Percentiles rank a stretch among this genome's conserved stretches.
These are phyloP conservation scores for Colletes collaris DNA, from an alignment of 2,888 invertebrate species.

Conservation along the genomic window DNA sequence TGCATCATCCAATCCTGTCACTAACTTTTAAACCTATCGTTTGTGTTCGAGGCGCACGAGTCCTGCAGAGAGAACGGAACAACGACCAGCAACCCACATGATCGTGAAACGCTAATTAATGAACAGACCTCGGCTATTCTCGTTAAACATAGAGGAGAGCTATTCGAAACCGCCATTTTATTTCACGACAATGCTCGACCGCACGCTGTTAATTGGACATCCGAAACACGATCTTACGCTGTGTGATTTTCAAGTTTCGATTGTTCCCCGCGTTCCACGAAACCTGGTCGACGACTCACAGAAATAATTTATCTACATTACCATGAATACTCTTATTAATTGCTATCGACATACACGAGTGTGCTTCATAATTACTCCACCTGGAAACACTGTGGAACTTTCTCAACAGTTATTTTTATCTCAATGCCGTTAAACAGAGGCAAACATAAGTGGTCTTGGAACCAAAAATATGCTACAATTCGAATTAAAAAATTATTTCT, in stretches of 20 bases:
- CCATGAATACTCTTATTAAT: too few relatives aligned
- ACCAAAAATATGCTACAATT: too few relatives aligned
- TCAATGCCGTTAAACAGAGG: too few relatives aligned
- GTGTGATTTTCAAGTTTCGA: slow-evolving; percentile 39
- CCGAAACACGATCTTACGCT: slow-evolving; percentile 48
- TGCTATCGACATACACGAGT: too few relatives aligned
- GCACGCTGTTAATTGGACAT: slow-evolving; percentile 43
- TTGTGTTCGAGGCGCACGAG: background rate
- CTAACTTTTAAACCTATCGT: background rate
- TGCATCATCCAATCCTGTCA: background rate
- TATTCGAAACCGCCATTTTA: slow-evolving; percentile 35
- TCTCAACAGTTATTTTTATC: too few relatives aligned
- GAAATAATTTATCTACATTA: too few relatives aligned
- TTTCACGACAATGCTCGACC: slow-evolving; percentile 39
- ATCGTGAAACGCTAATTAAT: slow-evolving; percentile 41
- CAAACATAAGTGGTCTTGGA: too few relatives aligned
- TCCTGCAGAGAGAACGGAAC: background rate
- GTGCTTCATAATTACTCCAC: too few relatives aligned
- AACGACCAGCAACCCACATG: slow-evolving; percentile 19
- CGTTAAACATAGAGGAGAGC: slow-evolving; percentile 33
- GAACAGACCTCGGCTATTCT: slow-evolving; percentile 36
- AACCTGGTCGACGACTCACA: background rate
- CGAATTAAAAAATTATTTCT: too few relatives aligned
- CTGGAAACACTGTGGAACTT: too few relatives aligned
- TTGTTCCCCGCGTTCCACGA: slow-evolving; percentile 13